Evolutionary conservation across 2,113 vertebrate species (phyloP).

Genomic region (Diadophis punctatus): DNA sequence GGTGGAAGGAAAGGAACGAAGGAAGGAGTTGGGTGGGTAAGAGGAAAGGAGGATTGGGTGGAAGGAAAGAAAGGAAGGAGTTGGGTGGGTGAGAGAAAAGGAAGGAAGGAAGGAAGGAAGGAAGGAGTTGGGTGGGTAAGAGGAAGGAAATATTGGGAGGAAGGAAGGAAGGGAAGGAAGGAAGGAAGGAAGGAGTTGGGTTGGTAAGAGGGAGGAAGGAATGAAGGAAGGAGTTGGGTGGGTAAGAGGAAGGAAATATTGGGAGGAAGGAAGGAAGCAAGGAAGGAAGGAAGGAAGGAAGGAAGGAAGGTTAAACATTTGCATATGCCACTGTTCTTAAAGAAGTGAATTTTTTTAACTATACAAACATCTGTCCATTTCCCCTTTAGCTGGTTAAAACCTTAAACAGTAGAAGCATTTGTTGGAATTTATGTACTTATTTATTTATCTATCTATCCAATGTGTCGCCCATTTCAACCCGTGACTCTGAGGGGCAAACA

Average conservation of each 20-base stretch:
- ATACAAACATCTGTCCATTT: not conserved
- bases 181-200: no score
- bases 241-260: not conserved
- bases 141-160: no score
- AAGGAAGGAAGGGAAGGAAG: not conserved
- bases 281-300: not conserved
- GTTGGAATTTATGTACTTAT: not conserved
- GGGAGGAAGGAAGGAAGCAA: not conserved
- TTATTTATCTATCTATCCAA: not conserved
- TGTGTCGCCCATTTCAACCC: no score
- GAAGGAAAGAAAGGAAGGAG: not conserved
- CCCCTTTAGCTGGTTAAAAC: not conserved
- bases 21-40: no score
- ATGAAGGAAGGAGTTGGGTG: no score
- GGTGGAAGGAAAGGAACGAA: no score
- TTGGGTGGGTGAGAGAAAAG: no score
- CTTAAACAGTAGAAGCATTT: not conserved
- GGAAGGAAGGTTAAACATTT: no score
- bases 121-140: not conserved
- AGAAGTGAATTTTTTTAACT: not conserved
- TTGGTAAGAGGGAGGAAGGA: no score
- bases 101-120: not conserved
- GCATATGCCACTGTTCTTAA: not conserved
- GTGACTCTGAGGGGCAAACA: no score
- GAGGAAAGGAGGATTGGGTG: no score